phyloP scores from a whole-genome alignment of 2,797 vertebrate genomes.

The Anabas testudineus region DNA sequence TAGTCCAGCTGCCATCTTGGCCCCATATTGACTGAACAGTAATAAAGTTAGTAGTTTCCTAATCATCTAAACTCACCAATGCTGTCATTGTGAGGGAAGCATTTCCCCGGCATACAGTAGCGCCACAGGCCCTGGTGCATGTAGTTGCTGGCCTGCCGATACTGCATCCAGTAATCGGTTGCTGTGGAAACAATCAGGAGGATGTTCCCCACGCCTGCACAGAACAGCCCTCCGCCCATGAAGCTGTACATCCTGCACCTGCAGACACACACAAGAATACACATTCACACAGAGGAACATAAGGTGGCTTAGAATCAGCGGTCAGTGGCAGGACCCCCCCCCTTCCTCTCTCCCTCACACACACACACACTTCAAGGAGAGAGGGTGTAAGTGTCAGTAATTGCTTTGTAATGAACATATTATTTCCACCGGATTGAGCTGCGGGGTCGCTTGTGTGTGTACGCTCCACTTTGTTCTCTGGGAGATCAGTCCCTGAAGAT shows the following conservation, averaged over 20 bases:
- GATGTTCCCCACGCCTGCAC: slow-evolving; percentile 85
- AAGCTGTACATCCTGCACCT: slow-evolving; percentile 87
- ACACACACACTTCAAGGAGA: slow-evolving; percentile 68
- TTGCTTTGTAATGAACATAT: slow-evolving; percentile 85
- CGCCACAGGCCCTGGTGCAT: slow-evolving; percentile 84
- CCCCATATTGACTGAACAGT: too few relatives aligned
- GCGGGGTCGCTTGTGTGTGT: slow-evolving; percentile 68
- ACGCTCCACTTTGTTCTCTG: slow-evolving; percentile 69
- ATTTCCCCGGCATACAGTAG: slow-evolving; percentile 82
- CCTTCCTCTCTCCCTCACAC: slow-evolving; percentile 29
- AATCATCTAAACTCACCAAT: slow-evolving; percentile 66
- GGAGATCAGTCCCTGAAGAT: slow-evolving; percentile 68
- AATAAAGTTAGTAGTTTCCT: neutral
- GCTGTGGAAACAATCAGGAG: slow-evolving; percentile 88
- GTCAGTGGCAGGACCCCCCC: slow-evolving; percentile 40
- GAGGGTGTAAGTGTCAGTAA: slow-evolving; percentile 83
- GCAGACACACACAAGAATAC: slow-evolving; percentile 63
- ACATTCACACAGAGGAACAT: slow-evolving; percentile 45
- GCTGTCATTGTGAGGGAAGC: slow-evolving; percentile 80
- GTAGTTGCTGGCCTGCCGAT: slow-evolving; percentile 82
- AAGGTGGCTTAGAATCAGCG: slow-evolving; percentile 71
- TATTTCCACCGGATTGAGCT: slow-evolving; percentile 79
- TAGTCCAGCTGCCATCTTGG: too few relatives aligned
- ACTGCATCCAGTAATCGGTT: slow-evolving; percentile 88
- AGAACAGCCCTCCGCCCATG: slow-evolving; percentile 86